Conservation (phyloP, 1,140 invertebrate species). For the Ostrea denselamellosa region DNA sequence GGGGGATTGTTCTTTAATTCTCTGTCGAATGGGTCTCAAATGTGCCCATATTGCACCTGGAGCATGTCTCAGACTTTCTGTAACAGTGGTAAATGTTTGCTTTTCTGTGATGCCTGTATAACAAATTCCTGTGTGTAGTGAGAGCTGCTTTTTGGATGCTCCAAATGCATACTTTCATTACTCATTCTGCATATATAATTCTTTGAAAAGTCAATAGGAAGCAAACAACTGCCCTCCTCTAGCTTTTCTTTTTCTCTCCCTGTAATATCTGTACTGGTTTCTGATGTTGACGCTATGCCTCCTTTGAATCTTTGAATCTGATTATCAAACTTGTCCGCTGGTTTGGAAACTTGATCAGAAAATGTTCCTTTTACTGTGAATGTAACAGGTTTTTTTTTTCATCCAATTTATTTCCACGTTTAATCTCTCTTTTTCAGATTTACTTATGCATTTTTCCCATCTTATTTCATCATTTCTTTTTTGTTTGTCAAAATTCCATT, state of each 20-base stretch:
- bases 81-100: conserved; percentile 21
- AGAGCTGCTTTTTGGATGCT: no score
- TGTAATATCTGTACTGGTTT: conserved; percentile 58
- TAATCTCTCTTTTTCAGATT: conserved; percentile 48
- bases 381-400: conserved; percentile 39
- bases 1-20: conserved; percentile 57
- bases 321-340: conserved; percentile 33
- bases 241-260: conserved; percentile 48
- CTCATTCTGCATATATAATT: conserved; percentile 56
- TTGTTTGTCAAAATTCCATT: conserved; percentile 28
- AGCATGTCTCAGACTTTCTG: conserved; percentile 52
- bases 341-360: neutral
- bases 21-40: conserved; percentile 54
- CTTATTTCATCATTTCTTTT: conserved; percentile 25
- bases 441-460: conserved; percentile 46
- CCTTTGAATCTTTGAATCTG: conserved; percentile 43
- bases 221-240: conserved; percentile 47
- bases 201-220: conserved; percentile 63
- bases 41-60: conserved; percentile 57
- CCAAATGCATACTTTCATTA: conserved; percentile 61
- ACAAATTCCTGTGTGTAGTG: no score
- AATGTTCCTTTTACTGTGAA: neutral
- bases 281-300: conserved; percentile 51
- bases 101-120: neutral
- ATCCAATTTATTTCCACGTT: conserved; percentile 36